Evolutionary conservation across 37 sponge, comb jelly and placozoan genomes (phyloP).

Genomic region (Halisarca cf. caerulea): DNA sequence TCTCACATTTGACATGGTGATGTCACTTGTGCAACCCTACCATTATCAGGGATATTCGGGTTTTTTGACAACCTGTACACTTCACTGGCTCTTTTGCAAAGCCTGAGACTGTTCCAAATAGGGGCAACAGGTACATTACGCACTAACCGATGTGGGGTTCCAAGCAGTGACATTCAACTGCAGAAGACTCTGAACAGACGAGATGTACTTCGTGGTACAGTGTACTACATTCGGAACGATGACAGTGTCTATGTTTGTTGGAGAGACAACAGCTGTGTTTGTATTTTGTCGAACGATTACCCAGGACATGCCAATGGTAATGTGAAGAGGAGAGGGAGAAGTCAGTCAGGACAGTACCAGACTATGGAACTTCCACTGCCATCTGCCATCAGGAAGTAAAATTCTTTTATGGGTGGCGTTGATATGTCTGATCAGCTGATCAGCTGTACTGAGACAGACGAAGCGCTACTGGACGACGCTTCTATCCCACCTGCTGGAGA

Average conservation of each 20-base stretch:
- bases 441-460: neutral
- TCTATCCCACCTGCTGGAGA: constrained; percentile 23
- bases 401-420: constrained; percentile 25
- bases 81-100: too few species aligned
- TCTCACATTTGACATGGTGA: too few species aligned
- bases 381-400: neutral
- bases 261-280: constrained; percentile 21
- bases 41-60: too few species aligned
- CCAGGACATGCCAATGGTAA: constrained; percentile 5
- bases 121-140: constrained; percentile 4
- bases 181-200: neutral
- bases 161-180: neutral
- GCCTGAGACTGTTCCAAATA: too few species aligned
- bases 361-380: neutral
- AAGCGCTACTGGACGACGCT: constrained; percentile 26
- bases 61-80: too few species aligned
- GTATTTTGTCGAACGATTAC: constrained; percentile 1
- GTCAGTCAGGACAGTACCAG: neutral
- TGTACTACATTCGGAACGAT: neutral
- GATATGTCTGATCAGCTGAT: constrained; percentile 22
- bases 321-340: neutral
- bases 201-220: neutral
- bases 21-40: too few species aligned
- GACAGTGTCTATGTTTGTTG: neutral
- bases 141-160: neutral